Percentiles rank a stretch among this genome's conserved stretches.
phyloP scores from a whole-genome alignment of 2,113 vertebrate species.

The Arvicanthis niloticus region DNA sequence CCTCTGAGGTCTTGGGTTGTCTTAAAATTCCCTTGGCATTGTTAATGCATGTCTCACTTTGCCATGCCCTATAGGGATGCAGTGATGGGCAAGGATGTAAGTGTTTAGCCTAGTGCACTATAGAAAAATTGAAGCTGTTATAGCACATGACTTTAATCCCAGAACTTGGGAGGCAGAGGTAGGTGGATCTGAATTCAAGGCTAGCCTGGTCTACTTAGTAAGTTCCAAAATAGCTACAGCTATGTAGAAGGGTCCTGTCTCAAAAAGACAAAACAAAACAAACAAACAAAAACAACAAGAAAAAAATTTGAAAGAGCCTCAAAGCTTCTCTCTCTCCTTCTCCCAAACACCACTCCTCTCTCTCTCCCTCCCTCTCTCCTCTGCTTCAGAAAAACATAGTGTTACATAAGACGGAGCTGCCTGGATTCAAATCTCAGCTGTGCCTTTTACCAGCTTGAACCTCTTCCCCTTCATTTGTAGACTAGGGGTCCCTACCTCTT shows the following conservation, averaged over 20 bases:
- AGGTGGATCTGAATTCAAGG: not conserved
- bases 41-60: not conserved
- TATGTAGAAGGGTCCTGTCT: not conserved
- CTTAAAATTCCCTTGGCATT: constrained; percentile 23
- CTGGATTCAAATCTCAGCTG: constrained; percentile 16
- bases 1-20: not conserved
- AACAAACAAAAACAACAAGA: not conserved
- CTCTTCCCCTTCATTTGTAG: not conserved
- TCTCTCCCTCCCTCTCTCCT: too few species aligned
- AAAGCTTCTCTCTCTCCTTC: not conserved
- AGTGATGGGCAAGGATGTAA: not conserved
- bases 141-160: not conserved
- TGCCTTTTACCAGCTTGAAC: not conserved
- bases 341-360: too few species aligned
- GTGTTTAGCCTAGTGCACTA: not conserved
- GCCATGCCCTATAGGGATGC: not conserved
- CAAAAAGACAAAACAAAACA: not conserved
- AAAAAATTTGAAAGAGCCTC: not conserved
- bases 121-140: not conserved
- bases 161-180: not conserved
- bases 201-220: not conserved
- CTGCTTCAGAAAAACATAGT: not conserved
- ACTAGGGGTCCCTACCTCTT: not conserved
- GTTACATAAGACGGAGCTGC: not conserved
- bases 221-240: not conserved